Base-by-base conservation (phyloP, 2,888 invertebrate species). In the Aphidoletes aphidimyza region DNA sequence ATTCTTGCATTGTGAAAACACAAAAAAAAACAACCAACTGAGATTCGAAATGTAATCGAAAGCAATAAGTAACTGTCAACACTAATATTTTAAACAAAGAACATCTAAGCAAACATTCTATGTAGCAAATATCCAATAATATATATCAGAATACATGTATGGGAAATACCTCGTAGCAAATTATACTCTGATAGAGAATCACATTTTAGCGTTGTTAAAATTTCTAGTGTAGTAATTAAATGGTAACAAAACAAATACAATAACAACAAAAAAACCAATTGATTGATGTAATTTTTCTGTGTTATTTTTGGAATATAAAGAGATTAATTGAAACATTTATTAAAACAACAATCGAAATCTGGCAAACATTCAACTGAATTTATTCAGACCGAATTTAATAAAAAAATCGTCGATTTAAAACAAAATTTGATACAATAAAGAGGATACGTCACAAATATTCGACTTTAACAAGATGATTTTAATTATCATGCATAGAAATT, bases 41-140 rank as follows among this genome's bases (percentile, higher is more conserved):
- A 69, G 69, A 69, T 30, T 69, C 69, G 30, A n/a, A n/a, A 30
- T 3, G 34, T 69, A 69, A 69, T 69, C n/a, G 69, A 30, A 69
- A 69, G 69, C 69, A 69, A 69, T 69, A 69, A 30, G 34, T 26
- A 47, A 47, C 47, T 47, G 47, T 54, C 54, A 54, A 54, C 54
- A 69, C 30, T 69, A 14, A 69, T 69, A 19, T 69, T 69, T 69
- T 14, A 69, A 14, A 2, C 3, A 54, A 30, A 14, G 34, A 6
- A 34, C 0, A n/a, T n/a, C n/a, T n/a, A 69, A 69, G 14, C 30
- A 69, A 69, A 69, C 69, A 69, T 69, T 69, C 69, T 54, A 34
- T 34, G 14, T 30, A 69, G 34, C 26, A 14, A 69, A 9, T 14
- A 69, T 69, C 11, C 14, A 26, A 69, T 69, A 30, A 30, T 30